phyloP scores from a whole-genome alignment of 2,113 vertebrate genomes.

The Castor canadensis region DNA sequence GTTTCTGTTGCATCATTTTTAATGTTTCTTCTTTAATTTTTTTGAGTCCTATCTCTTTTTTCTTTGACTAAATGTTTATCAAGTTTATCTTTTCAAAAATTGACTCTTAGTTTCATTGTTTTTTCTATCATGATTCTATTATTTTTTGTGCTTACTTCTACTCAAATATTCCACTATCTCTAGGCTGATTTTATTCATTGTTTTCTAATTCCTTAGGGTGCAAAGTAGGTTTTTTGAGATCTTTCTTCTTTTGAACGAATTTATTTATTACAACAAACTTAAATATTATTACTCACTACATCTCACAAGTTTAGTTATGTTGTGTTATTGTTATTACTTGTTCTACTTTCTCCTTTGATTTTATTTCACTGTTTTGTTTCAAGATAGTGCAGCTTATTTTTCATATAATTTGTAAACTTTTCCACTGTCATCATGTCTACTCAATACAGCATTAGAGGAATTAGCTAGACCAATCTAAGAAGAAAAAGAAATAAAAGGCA shows the following conservation, averaged over 20 bases:
- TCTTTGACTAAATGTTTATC: neutral
- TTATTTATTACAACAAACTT: too few relatives aligned
- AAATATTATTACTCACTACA: too few relatives aligned
- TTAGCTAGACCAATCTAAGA: neutral
- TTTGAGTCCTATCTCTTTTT: neutral
- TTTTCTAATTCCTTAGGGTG: too few relatives aligned
- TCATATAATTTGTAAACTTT: neutral
- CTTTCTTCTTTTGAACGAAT: too few relatives aligned
- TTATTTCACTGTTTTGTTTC: neutral
- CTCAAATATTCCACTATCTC: too few relatives aligned
- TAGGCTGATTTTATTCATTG: too few relatives aligned
- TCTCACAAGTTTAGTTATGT: too few relatives aligned
- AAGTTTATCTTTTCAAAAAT: neutral
- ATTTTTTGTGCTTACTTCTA: neutral
- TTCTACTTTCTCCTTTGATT: neutral
- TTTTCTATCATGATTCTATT: neutral
- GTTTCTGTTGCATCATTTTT: neutral
- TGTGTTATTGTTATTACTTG: too few relatives aligned
- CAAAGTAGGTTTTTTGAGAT: too few relatives aligned
- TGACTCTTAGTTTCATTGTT: neutral
- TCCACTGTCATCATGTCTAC: neutral
- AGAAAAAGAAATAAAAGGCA: neutral
- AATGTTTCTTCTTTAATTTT: neutral
- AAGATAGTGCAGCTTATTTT: neutral
- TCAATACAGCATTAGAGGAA: neutral